Conservation (phyloP, 2,113 vertebrate genomes). For the Nyctibius bracteatus region DNA sequence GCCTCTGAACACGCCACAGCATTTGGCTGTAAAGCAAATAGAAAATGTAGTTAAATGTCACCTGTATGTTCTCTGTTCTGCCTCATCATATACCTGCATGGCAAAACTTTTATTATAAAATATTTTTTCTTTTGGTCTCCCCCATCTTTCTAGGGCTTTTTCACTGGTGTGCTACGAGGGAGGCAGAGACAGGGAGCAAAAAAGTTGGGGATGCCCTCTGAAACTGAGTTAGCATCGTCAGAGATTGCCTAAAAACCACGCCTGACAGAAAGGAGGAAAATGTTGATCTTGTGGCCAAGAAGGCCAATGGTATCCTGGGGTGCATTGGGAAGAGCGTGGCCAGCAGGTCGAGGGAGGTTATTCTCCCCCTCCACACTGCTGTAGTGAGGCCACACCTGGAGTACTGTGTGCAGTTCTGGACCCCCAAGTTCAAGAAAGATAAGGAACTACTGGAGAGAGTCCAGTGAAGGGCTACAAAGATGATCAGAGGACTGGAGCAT, state of each 20-base stretch:
- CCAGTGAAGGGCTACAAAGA: too few species aligned
- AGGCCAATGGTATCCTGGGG: too few species aligned
- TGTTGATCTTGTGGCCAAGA: accelerated
- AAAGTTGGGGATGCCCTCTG: not conserved
- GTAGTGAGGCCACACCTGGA: too few species aligned
- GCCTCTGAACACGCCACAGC: not conserved
- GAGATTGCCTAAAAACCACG: not conserved
- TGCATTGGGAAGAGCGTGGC: too few species aligned
- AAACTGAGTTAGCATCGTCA: not conserved
- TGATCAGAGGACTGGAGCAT: too few species aligned
- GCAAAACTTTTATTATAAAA: not conserved
- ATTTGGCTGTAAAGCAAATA: not conserved
- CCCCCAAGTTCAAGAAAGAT: too few species aligned
- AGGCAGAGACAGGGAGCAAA: not conserved
- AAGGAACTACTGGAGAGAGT: too few species aligned
- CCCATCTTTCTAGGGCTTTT: not conserved
- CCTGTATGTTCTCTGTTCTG: not conserved
- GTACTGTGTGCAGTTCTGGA: too few species aligned
- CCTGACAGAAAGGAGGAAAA: not conserved
- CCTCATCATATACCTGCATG: not conserved
- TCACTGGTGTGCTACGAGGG: not conserved
- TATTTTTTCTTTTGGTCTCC: not conserved
- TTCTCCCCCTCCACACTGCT: too few species aligned
- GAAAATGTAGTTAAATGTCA: not conserved
- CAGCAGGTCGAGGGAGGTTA: too few species aligned